Evolutionary conservation across 1,140 invertebrate species (phyloP), one percentile per base, ranked within the genome.

Genomic region (Lucilia cuprina): DNA sequence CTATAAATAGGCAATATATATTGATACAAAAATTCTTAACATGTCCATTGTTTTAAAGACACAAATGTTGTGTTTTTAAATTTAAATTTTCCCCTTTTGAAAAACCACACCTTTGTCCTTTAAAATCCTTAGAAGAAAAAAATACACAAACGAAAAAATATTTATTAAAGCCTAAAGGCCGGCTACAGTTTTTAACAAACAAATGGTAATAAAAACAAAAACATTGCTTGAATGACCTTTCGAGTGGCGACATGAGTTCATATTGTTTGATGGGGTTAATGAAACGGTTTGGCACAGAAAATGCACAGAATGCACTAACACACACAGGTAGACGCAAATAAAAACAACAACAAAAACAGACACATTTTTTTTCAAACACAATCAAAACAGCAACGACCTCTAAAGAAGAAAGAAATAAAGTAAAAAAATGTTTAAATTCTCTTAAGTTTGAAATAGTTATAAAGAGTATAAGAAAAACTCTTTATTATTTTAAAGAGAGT

Each of bases 281-380:
- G 89, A 88, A 90, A 89, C 89, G 87, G 88, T 89, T 90, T 90
- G 89, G 88, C 89, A 90, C 89, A 90, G 87, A 90, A 89, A 90
- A 85, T 86, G 86, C 87, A 88, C 85, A 85, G 7, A 10, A 41
- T 75, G 80, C 50, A 83, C 82, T n/a, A n/a, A 85, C 55, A 85
- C 47, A 84, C 88, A 84, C 87, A 83, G 75, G 47, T 47, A 84
- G 50, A 83, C 74, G 25, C 25, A 30, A 30, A 30, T 25, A 25
- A 25, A 60, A 84, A 82, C 83, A 74, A 34, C 77, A 82, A 49
- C 65, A 80, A 10, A 30, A 30, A 41, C 41, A 41, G 41, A 7
- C 41, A 55, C 25, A 30, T 2, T 2, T 30, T 30, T 55, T 55
- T 55, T n/a, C n/a, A 75, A 80, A 80, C n/a, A 21, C 21, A 80